phyloP scores from a whole-genome alignment of 2,888 invertebrate genomes.

The Cloeon dipterum region DNA sequence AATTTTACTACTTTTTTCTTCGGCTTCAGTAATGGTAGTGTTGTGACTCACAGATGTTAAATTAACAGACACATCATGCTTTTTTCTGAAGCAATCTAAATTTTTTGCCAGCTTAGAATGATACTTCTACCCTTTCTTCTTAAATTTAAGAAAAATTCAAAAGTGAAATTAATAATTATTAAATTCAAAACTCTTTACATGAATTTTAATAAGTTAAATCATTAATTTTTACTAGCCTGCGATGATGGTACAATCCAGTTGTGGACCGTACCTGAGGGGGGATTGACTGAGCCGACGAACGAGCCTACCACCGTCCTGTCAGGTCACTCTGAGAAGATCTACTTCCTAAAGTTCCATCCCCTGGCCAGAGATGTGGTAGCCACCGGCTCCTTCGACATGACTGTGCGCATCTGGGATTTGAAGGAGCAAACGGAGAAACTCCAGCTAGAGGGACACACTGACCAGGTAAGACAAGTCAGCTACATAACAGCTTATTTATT shows the following conservation, averaged over 20 bases:
- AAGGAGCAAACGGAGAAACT: conserved; percentile 32
- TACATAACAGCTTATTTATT: conserved; percentile 1
- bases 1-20: background rate
- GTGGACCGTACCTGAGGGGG: conserved; percentile 53
- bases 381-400: conserved; percentile 76
- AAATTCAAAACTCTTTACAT: background rate
- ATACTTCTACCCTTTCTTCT: background rate
- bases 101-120: background rate
- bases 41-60: background rate
- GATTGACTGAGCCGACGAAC: conserved; percentile 59
- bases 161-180: background rate
- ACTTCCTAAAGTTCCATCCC: conserved; percentile 78
- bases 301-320: conserved; percentile 40
- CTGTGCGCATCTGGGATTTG: conserved; percentile 72
- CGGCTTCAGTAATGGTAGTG: no score
- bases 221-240: conserved; percentile 36
- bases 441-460: conserved; percentile 49
- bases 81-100: no score
- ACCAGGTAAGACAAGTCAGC: conserved; percentile 46
- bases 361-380: conserved; percentile 65
- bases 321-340: conserved; percentile 69
- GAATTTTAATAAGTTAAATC: background rate
- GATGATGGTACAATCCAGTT: conserved; percentile 67
- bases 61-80: no score
- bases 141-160: background rate